Evolutionary conservation across 2,797 vertebrate species (phyloP), one percentile per base, ranked within the genome.

Genomic region (Melanotaenia nigrans): DNA sequence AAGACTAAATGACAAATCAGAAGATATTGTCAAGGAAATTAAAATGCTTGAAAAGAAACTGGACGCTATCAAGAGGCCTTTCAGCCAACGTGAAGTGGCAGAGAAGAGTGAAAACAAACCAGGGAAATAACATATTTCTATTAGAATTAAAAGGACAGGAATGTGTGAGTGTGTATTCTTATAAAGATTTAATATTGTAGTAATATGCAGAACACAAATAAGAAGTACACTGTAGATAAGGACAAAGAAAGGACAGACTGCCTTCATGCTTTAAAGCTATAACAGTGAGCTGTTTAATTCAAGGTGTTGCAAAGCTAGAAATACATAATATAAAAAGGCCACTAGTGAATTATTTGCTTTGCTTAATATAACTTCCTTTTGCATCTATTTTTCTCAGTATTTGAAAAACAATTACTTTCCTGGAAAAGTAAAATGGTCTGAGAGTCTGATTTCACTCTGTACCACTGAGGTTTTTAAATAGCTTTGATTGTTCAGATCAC

Each of bases 221-320:
- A 81, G 20, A 49, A 51, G 32, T 68, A 40, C 16, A 25, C 24
- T 33, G 45, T 32, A 24, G 36, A 70, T 57, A 56, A 61, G 65
- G 5, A 25, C 61, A 71, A 77, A 79, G 78, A 71, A 80, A 76
- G 38, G 58, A 59, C 63, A 79, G 42, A 5, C 22, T 0, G 2
- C n/a, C 32, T 35, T 42, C 4, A 59, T 56, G 68, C 60, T 60
- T 45, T 72, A 25, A 70, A 71, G 70, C 56, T 60, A 24, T 65
- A 62, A 22, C 42, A 75, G 20, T 33, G 53, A 86, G 71, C 14
- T 28, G 49, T 65, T 79, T 80, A 58, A 66, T 58, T 81, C 16
- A 73, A 78, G 45, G 49, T 38, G 86, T 89, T 86, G 65, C 36
- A 76, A 77, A 86, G 72, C 64, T 68, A 3, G 42, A n/a, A 47